Conservation (phyloP, 2,888 invertebrate species). For the Graphium colonna region DNA sequence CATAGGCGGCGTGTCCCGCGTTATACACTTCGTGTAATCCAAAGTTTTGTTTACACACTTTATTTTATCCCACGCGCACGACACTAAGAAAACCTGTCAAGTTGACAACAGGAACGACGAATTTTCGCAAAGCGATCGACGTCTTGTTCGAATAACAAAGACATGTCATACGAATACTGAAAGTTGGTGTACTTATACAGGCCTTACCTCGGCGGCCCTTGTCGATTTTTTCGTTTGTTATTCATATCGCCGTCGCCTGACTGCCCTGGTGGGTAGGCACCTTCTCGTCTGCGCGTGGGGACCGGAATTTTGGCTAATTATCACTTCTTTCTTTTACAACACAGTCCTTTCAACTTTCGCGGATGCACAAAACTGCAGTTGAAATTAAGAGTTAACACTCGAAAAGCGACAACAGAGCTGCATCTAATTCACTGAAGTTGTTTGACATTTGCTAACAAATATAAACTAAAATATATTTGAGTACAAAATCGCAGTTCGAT, state of each 20-base stretch:
- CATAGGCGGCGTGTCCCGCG: conserved; percentile 48
- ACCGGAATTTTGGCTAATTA: conserved; percentile 90
- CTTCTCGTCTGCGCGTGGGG: conserved; percentile 90
- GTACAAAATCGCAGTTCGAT: conserved; percentile 77
- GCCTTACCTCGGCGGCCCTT: conserved; percentile 86
- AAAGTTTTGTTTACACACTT: conserved; percentile 65
- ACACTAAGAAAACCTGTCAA: conserved; percentile 53
- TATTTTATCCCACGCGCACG: conserved; percentile 43
- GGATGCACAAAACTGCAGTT: conserved; percentile 80
- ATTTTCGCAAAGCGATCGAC: conserved; percentile 53
- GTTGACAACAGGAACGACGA: conserved; percentile 49
- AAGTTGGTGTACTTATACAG: conserved; percentile 53
- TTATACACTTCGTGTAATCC: conserved; percentile 44
- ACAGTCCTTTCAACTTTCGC: conserved; percentile 81
- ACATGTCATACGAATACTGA: conserved; percentile 62
- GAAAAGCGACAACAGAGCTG: conserved; percentile 73
- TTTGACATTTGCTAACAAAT: conserved; percentile 77
- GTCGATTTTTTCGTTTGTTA: conserved; percentile 91
- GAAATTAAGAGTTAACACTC: conserved; percentile 74
- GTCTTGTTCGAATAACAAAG: conserved; percentile 66
- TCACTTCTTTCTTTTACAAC: conserved; percentile 78
- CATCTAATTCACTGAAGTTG: conserved; percentile 73
- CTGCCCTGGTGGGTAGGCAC: conserved; percentile 87
- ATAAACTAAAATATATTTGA: conserved; percentile 76
- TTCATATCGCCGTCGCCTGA: conserved; percentile 84